Evolutionary conservation across 2,113 vertebrate species (phyloP).

Genomic region (Turdus rufiventris): DNA sequence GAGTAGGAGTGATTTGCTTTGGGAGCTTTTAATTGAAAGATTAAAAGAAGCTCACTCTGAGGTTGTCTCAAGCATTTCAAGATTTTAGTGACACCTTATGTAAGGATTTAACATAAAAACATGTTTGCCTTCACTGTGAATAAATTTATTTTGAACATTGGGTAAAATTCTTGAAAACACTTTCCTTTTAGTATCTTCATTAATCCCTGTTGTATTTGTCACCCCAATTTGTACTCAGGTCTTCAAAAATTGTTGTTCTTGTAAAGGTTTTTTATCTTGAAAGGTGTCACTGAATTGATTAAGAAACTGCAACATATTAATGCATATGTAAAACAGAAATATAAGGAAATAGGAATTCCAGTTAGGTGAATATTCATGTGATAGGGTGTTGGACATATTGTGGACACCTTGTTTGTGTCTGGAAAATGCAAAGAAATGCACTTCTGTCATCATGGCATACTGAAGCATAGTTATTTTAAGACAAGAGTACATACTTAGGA

Average conservation of each 20-base stretch:
- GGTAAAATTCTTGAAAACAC: not conserved
- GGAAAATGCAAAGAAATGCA: not conserved
- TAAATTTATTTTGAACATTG: not conserved
- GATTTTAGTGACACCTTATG: constrained; percentile 7
- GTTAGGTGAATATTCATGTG: not conserved
- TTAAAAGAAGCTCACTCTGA: constrained; percentile 9
- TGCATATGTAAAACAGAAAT: not conserved
- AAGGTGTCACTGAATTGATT: not conserved
- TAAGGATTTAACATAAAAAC: not conserved
- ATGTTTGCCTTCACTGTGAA: not conserved
- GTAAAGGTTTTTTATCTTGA: not conserved
- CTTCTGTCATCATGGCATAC: not conserved
- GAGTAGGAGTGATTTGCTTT: constrained; percentile 60
- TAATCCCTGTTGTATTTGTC: not conserved
- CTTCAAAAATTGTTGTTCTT: not conserved
- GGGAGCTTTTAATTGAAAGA: constrained; percentile 54
- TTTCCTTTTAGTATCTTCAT: not conserved
- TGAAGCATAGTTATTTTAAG: not conserved
- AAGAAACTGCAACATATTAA: not conserved
- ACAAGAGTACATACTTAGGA: not conserved
- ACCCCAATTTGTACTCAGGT: not conserved
- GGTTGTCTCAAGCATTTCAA: not conserved
- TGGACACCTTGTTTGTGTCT: not conserved
- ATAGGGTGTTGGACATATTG: not conserved
- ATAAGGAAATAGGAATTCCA: not conserved